Conservation (phyloP, 2,888 invertebrate genomes). For the Cataglyphis albicans region DNA sequence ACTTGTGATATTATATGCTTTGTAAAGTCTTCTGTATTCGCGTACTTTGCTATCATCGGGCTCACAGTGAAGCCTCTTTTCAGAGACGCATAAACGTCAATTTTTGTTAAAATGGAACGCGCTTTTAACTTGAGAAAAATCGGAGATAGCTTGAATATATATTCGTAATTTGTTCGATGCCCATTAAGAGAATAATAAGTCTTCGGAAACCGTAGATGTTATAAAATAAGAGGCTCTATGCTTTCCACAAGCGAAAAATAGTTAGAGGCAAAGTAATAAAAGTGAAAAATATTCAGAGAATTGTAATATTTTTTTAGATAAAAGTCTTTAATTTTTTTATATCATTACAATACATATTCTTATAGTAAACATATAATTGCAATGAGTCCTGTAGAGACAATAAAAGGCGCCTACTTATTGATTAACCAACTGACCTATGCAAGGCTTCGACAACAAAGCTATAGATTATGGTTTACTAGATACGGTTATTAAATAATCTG, state of each 20-base stretch:
- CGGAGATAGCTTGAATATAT: background rate
- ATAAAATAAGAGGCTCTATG: background rate
- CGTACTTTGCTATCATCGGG: slow-evolving; percentile 37
- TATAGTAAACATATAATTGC: background rate
- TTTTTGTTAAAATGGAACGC: slow-evolving; percentile 64
- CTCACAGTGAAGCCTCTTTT: slow-evolving; percentile 26
- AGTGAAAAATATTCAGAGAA: background rate
- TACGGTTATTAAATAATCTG: background rate
- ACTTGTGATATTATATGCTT: slow-evolving; percentile 17
- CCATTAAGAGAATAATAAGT: slow-evolving; percentile 6
- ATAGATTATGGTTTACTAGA: background rate
- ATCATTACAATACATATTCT: background rate
- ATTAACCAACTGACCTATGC: slow-evolving; percentile 35
- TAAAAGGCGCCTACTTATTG: slow-evolving; percentile 37
- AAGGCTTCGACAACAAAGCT: slow-evolving; percentile 20
- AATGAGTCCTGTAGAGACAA: background rate
- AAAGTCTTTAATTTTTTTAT: background rate
- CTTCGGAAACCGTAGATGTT: background rate
- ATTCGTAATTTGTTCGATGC: background rate
- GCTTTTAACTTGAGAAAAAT: slow-evolving; percentile 7
- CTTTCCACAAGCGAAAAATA: background rate
- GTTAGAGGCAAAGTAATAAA: too few species aligned
- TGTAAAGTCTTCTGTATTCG: slow-evolving; percentile 35
- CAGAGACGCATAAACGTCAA: slow-evolving; percentile 35
- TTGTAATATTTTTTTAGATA: background rate